Evolutionary conservation across 2,888 invertebrate genomes (phyloP).

Genomic region (Agriotes lineatus): DNA sequence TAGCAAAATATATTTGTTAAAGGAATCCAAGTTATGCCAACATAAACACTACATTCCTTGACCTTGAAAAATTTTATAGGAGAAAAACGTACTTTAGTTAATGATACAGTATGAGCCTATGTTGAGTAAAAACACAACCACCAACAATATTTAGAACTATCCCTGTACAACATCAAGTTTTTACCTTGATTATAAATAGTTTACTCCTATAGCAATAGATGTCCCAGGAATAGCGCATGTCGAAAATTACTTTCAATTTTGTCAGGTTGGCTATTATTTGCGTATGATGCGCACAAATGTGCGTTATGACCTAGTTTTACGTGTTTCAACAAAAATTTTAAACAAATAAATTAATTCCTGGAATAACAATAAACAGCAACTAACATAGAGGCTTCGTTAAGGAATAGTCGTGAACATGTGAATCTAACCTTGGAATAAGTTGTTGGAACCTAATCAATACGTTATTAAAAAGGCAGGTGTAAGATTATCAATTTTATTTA

Average conservation of each 20-base stretch:
- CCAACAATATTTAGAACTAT: too few relatives aligned
- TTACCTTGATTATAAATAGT: too few relatives aligned
- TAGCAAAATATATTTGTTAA: too few relatives aligned
- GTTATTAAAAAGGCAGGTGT: background rate
- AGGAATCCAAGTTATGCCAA: too few relatives aligned
- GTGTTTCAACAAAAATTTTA: background rate
- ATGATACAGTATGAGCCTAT: too few relatives aligned
- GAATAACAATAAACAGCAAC: background rate
- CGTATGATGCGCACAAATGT: conserved; percentile 21
- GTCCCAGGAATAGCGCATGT: too few relatives aligned
- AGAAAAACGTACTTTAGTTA: too few relatives aligned
- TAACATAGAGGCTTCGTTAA: background rate
- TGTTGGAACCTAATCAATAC: background rate
- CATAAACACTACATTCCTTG: too few relatives aligned
- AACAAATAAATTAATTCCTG: conserved; percentile 1
- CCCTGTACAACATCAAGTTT: too few relatives aligned
- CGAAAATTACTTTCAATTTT: background rate
- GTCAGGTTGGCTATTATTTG: conserved; percentile 19
- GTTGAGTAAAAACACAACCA: too few relatives aligned
- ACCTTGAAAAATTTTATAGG: too few relatives aligned
- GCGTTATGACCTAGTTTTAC: background rate
- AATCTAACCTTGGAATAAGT: background rate
- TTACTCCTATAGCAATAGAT: too few relatives aligned
- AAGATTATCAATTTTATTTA: background rate
- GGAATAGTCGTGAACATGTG: background rate